A percentile compares a stretch with the other conserved stretches of the same genome.
These are phyloP conservation scores for Ips nitidus DNA, from an alignment of 1,140 invertebrate genomes.

Conservation along the genomic window DNA sequence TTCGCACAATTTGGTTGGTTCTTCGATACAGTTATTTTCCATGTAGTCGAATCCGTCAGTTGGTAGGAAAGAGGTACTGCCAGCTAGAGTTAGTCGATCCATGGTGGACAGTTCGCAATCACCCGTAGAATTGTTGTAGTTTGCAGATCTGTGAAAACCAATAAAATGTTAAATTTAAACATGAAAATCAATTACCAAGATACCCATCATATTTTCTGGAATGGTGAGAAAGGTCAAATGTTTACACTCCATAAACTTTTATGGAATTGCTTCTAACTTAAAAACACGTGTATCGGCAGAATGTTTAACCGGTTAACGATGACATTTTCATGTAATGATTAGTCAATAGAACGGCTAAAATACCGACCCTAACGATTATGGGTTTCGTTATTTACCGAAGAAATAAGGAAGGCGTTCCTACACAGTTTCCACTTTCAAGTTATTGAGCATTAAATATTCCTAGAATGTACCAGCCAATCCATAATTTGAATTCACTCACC, in stretches of 20 bases:
- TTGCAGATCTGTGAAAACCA: constrained; percentile 76
- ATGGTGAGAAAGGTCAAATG: neutral
- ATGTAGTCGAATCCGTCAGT: constrained; percentile 78
- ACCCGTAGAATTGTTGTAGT: constrained; percentile 82
- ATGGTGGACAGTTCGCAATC: constrained; percentile 86
- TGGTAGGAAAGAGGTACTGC: constrained; percentile 66
- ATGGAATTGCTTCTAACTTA: too few relatives aligned
- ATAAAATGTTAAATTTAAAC: neutral
- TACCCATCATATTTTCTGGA: neutral
- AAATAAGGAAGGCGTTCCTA: too few relatives aligned
- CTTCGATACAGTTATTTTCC: constrained; percentile 88
- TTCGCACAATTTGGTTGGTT: constrained; percentile 88
- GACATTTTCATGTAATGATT: too few relatives aligned
- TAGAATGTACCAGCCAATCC: too few relatives aligned
- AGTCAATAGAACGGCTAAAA: too few relatives aligned
- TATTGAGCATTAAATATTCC: too few relatives aligned
- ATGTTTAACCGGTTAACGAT: too few relatives aligned
- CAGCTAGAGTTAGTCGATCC: constrained; percentile 84
- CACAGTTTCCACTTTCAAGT: too few relatives aligned
- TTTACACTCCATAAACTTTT: neutral
- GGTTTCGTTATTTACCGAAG: too few relatives aligned
- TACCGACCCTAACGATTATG: too few relatives aligned
- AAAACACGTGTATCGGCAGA: too few relatives aligned
- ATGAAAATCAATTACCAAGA: neutral
- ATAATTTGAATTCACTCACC: too few relatives aligned